A percentile compares a stretch with the other conserved stretches of the same genome.
Evolutionary conservation across 1,140 invertebrate species (phyloP).

Genomic region (Diprion similis): DNA sequence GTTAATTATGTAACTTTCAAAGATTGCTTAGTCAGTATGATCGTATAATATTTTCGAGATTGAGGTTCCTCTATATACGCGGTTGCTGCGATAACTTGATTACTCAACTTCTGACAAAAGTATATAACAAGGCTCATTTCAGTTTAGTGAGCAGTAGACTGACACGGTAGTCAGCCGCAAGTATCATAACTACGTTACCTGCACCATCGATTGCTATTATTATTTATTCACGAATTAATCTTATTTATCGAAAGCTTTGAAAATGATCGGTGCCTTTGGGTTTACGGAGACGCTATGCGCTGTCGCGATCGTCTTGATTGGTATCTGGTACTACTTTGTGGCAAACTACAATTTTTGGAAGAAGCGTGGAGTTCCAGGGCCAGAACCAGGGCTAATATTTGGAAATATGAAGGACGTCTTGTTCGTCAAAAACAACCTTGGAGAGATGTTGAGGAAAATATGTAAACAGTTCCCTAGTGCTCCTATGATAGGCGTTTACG

Average conservation of each 20-base stretch:
- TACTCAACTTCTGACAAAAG: too few relatives aligned
- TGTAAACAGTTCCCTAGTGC: conserved; percentile 36
- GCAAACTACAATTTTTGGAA: conserved; percentile 36
- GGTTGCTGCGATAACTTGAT: too few relatives aligned
- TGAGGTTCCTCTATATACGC: too few relatives aligned
- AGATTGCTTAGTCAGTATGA: too few relatives aligned
- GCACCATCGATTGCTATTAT: neutral
- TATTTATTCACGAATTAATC: neutral
- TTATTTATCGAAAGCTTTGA: neutral
- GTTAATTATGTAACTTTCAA: too few relatives aligned
- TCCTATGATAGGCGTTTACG: conserved; percentile 38
- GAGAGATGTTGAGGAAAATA: conserved; percentile 28
- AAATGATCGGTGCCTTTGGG: neutral
- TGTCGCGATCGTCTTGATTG: conserved; percentile 33
- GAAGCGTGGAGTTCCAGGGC: conserved; percentile 32
- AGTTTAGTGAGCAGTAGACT: too few relatives aligned
- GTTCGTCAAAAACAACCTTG: conserved; percentile 27
- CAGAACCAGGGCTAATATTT: conserved; percentile 38
- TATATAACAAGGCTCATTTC: too few relatives aligned
- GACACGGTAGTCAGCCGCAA: too few relatives aligned
- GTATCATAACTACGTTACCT: too few relatives aligned
- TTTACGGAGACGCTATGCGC: neutral
- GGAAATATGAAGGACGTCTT: conserved; percentile 38
- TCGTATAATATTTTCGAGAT: too few relatives aligned
- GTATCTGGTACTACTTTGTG: conserved; percentile 22